A percentile compares a stretch with the other conserved stretches of the same genome.
phyloP scores from a whole-genome alignment of 2,113 vertebrate species.

The Stercorarius parasiticus region DNA sequence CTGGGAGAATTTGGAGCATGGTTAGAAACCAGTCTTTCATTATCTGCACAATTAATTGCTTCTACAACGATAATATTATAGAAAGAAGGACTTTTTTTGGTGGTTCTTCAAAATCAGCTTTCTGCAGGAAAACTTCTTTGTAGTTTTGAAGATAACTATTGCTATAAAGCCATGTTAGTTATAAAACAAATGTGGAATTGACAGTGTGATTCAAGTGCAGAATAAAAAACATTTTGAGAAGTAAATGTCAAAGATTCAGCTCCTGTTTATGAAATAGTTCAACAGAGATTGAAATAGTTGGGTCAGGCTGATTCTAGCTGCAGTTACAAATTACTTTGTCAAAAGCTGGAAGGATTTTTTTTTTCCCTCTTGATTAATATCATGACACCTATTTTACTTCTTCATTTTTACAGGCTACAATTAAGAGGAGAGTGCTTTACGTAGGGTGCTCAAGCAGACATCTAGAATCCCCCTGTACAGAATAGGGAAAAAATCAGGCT shows the following conservation, averaged over 20 bases:
- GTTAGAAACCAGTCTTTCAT: background rate
- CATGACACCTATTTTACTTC: background rate
- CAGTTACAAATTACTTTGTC: background rate
- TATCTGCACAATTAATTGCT: background rate
- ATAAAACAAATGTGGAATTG: background rate
- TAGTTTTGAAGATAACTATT: background rate
- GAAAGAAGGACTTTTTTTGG: background rate
- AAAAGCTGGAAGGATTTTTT: background rate
- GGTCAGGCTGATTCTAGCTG: background rate
- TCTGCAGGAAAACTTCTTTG: background rate
- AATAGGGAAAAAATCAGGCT: background rate
- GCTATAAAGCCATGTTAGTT: background rate
- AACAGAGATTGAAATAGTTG: background rate
- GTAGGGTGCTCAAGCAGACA: background rate
- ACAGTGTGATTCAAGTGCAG: background rate
- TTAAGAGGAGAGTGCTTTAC: background rate
- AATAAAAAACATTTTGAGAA: background rate
- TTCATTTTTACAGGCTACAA: background rate
- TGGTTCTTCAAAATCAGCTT: background rate
- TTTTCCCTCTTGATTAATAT: background rate
- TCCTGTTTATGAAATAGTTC: background rate
- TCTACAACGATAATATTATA: background rate
- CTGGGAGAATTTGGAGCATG: background rate
- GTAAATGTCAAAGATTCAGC: background rate
- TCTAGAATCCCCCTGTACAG: background rate